These are phyloP conservation scores for Falco peregrinus DNA, from an alignment of 2,797 vertebrate genomes.

Conservation along the genomic window DNA sequence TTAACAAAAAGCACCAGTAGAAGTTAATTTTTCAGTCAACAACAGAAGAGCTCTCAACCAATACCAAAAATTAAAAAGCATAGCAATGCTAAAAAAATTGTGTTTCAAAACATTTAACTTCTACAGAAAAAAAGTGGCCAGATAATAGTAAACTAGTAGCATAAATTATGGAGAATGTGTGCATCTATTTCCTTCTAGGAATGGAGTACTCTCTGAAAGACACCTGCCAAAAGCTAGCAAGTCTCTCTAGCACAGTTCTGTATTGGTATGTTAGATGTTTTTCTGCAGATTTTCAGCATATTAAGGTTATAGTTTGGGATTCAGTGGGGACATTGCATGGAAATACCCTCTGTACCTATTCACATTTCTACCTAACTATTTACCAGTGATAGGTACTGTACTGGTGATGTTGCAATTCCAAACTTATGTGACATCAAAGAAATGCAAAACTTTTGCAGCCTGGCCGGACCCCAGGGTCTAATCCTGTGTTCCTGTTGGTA, in stretches of 20 bases:
- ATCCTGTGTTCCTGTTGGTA: fast-evolving
- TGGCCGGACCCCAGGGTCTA: neutral
- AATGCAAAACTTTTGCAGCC: neutral
- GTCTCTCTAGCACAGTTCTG: neutral
- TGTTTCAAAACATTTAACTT: neutral
- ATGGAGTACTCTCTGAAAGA: neutral
- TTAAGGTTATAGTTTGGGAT: neutral
- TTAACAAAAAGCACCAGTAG: neutral
- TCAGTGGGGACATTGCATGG: neutral
- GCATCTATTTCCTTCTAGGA: neutral
- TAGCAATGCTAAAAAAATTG: too few species aligned
- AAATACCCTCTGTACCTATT: neutral
- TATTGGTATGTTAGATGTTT: neutral
- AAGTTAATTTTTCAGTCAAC: too few species aligned
- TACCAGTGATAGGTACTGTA: neutral
- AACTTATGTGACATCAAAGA: too few species aligned
- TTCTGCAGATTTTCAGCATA: neutral
- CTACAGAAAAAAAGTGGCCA: neutral
- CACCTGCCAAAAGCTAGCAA: neutral
- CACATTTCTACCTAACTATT: neutral
- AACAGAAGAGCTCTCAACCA: too few species aligned
- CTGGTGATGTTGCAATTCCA: neutral
- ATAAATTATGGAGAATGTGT: neutral
- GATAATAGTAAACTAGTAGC: neutral
- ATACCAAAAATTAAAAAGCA: too few species aligned